Evolutionary conservation across 2,888 invertebrate genomes (phyloP), one percentile per base, ranked within the genome.

Genomic region (Cordilura impudica): DNA sequence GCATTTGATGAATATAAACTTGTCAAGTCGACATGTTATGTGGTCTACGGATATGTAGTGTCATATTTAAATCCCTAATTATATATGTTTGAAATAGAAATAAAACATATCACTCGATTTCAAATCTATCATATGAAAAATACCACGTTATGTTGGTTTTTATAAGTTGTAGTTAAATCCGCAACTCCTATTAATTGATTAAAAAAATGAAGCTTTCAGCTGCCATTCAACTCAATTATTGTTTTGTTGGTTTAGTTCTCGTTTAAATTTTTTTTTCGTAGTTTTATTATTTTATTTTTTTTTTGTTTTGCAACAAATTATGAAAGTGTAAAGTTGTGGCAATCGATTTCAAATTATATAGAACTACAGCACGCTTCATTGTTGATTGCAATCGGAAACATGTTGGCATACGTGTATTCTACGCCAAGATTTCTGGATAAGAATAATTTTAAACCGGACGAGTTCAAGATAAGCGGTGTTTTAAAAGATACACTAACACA

Each of bases 241-340:
- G 8, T 12, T 1, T 31, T 31, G 31, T 31, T 2, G 12, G 10
- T 2, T 69, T 39, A 43, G 16, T 45, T 58, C 54, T 35, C 31
- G 0, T 21, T 21, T 19, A 56, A 51, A 18, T 12, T 35, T 75
- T 60, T 35, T 47, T 31, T 31, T 18, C 5, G 2, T 31, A 6
- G 10, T 39, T 56, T 35, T 51, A 58, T 16, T 14, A 14, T 2
- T 12, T 53, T 29, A 16, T 39, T 56, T 31, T 54, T 56, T 45
- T 23, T 23, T 43, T 43, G 5, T 4, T 26, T 18, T 21, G 12
- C 56, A 67, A 73, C 66, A 74, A 74, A 75, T 75, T 79, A 63
- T 49, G 19, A 63, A 79, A 79, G 78, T 75, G 78, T 75, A 79
- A 79, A 79, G 71, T 75, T 79, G 78, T 75, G 75, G 71, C 78